Conservation (phyloP, 2,888 invertebrate genomes). For the Aporophyla lueneburgensis region DNA sequence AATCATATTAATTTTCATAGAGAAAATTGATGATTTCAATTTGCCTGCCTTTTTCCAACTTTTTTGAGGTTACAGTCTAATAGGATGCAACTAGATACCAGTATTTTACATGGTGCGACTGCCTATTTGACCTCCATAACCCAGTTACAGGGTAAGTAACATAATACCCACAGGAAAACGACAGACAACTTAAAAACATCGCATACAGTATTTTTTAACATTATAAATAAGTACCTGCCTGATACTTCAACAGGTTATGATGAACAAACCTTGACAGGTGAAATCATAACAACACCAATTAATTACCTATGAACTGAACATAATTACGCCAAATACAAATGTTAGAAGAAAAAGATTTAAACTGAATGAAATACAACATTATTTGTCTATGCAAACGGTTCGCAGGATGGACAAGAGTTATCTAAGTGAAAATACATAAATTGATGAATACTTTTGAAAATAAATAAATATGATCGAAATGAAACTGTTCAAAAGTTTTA, state of each 20-base stretch:
- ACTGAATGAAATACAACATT: neutral
- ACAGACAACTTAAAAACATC: neutral
- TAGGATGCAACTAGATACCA: neutral
- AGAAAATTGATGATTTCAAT: neutral
- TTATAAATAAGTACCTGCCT: neutral
- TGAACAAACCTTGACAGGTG: constrained; percentile 3
- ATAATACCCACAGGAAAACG: neutral
- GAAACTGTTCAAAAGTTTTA: constrained; percentile 7
- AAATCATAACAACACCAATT: constrained; percentile 15
- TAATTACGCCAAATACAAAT: neutral
- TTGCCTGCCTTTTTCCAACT: neutral
- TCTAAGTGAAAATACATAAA: neutral
- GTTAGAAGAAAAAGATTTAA: neutral
- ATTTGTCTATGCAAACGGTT: neutral
- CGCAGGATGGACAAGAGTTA: neutral
- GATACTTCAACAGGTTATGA: neutral
- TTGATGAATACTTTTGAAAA: neutral
- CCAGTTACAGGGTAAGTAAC: neutral
- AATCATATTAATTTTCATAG: neutral
- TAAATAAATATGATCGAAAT: neutral
- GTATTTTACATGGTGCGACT: neutral
- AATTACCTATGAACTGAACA: neutral
- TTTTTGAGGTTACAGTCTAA: neutral
- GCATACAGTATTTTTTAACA: neutral
- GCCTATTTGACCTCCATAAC: neutral